A percentile compares a stretch with the other conserved stretches of the same genome.
These are phyloP conservation scores for Podargus strigoides DNA, from an alignment of 2,797 vertebrate species.

Conservation along the genomic window DNA sequence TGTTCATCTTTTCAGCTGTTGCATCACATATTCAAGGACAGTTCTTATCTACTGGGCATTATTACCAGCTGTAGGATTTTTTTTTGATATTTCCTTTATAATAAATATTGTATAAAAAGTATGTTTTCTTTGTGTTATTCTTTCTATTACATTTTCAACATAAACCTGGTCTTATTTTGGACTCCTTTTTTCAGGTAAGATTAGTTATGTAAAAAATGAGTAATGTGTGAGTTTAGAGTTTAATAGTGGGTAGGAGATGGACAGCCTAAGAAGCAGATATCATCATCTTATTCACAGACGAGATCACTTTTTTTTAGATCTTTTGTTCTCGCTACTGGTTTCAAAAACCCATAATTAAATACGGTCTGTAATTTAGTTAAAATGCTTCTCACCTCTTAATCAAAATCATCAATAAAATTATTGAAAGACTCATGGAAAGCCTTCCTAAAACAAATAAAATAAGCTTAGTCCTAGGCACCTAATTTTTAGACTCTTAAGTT, in stretches of 20 bases:
- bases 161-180: not conserved
- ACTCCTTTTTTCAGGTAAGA: not conserved
- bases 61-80: not conserved
- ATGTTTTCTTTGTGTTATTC: not conserved
- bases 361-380: not conserved
- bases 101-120: not conserved
- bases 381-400: not conserved
- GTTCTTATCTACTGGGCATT: not conserved
- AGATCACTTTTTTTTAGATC: not conserved
- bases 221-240: not conserved
- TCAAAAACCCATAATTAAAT: not conserved
- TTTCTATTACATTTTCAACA: not conserved
- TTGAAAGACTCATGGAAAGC: not conserved
- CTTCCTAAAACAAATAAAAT: not conserved
- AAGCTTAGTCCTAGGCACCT: not conserved
- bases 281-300: not conserved
- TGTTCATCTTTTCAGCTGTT: not conserved
- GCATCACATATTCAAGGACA: not conserved
- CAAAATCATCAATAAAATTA: not conserved
- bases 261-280: not conserved
- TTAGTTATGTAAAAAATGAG: not conserved
- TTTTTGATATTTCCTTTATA: not conserved
- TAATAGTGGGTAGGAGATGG: not conserved
- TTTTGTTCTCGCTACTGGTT: not conserved
- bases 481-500: not conserved